Conservation (phyloP, 2,113 vertebrate species). For the Strigops habroptila region DNA sequence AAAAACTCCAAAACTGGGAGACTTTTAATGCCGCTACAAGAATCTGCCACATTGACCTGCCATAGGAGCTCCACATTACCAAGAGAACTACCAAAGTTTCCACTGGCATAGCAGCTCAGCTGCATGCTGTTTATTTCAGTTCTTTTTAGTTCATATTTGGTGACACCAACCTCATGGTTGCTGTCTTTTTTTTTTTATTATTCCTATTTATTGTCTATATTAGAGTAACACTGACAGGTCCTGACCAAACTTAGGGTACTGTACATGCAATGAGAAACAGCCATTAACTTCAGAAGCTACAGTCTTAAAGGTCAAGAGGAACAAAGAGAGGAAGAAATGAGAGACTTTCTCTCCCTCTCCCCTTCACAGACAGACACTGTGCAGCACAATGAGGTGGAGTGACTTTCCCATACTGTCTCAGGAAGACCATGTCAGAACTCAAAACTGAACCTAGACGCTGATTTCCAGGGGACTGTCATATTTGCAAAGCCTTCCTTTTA, state of each 20-base stretch:
- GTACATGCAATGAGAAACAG: neutral
- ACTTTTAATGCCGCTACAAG: neutral
- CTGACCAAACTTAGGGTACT: neutral
- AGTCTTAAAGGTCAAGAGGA: neutral
- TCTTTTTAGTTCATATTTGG: neutral
- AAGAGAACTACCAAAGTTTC: neutral
- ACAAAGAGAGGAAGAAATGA: slow-evolving; percentile 44
- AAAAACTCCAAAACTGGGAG: neutral
- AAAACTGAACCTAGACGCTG: neutral
- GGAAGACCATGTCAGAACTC: neutral
- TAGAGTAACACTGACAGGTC: neutral
- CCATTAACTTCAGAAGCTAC: neutral
- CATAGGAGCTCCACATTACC: neutral
- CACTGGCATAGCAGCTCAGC: neutral
- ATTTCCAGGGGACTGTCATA: neutral
- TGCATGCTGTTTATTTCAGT: neutral
- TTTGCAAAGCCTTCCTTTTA: neutral
- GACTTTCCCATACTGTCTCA: neutral
- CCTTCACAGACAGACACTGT: neutral
- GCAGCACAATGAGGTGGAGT: neutral
- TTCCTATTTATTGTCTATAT: neutral
- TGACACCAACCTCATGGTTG: neutral
- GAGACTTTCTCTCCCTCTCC: neutral
- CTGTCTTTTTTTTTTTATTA: neutral
- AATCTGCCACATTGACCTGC: neutral